Conservation (phyloP, 1,140 invertebrate species). For the Philotrypesis tridentata region DNA sequence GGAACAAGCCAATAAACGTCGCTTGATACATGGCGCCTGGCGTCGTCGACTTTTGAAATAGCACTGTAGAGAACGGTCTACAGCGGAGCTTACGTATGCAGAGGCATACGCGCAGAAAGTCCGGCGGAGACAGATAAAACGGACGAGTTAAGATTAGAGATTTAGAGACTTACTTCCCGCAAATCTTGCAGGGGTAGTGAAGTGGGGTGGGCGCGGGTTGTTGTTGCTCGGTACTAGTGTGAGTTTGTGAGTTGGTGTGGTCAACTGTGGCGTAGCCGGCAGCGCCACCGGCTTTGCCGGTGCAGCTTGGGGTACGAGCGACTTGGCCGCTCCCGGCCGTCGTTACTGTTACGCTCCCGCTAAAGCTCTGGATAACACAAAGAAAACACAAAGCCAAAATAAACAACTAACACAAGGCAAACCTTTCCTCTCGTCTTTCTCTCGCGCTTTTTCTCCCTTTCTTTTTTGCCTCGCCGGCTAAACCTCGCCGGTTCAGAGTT, state of each 20-base stretch:
- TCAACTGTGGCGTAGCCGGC: slow-evolving; percentile 72
- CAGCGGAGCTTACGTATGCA: not conserved
- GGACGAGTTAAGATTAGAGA: slow-evolving; percentile 51
- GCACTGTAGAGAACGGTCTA: not conserved
- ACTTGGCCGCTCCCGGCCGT: slow-evolving; percentile 81
- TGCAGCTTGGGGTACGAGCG: slow-evolving; percentile 72
- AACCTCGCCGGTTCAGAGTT: too few relatives aligned
- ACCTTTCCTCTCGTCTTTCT: too few relatives aligned
- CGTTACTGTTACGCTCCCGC: slow-evolving; percentile 82
- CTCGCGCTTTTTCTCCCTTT: not conserved
- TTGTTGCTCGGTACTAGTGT: slow-evolving; percentile 75
- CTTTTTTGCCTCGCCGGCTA: not conserved
- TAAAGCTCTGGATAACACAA: slow-evolving; percentile 83
- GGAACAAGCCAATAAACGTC: not conserved
- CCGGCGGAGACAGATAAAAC: slow-evolving; percentile 13
- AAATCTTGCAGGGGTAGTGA: slow-evolving; percentile 94
- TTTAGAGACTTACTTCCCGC: slow-evolving; percentile 93
- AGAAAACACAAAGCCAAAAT: slow-evolving; percentile 75
- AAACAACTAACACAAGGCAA: slow-evolving; percentile 73
- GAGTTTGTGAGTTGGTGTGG: slow-evolving; percentile 76
- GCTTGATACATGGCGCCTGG: too few relatives aligned
- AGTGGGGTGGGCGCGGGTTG: slow-evolving; percentile 74
- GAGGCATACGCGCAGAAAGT: not conserved
- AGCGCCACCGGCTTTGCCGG: slow-evolving; percentile 77
- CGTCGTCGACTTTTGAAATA: slow-evolving; percentile 18